Conservation (phyloP, 2,888 invertebrate genomes). For the Mimachlamys varia region DNA sequence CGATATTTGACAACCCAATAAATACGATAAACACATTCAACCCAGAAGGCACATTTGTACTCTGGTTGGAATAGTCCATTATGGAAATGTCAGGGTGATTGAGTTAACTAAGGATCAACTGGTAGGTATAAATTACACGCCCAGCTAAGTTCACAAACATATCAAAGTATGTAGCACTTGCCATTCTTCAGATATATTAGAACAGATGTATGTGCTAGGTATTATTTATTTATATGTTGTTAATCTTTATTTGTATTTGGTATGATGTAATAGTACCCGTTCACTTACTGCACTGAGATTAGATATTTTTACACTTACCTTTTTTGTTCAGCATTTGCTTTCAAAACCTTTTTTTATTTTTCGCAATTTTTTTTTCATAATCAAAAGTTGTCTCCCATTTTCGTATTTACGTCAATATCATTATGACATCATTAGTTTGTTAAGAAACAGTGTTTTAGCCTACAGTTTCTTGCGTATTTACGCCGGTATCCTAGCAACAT, state of each 20-base stretch:
- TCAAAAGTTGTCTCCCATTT: too few relatives aligned
- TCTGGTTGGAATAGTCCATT: too few relatives aligned
- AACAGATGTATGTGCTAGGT: background rate
- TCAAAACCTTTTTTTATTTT: background rate
- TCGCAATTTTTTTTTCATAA: too few relatives aligned
- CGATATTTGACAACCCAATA: background rate
- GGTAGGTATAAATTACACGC: background rate
- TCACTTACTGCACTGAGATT: background rate
- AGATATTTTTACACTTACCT: background rate
- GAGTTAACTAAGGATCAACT: background rate
- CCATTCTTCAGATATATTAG: background rate
- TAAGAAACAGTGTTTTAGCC: too few relatives aligned
- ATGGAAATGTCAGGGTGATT: too few relatives aligned
- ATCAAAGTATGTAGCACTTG: slow-evolving; percentile 28
- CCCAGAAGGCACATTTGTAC: too few relatives aligned
- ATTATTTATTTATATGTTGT: background rate
- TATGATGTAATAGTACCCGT: background rate
- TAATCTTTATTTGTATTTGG: background rate
- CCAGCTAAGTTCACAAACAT: background rate
- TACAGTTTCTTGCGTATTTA: too few relatives aligned
- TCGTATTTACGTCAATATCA: too few relatives aligned
- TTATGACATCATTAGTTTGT: too few relatives aligned
- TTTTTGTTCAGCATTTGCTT: background rate
- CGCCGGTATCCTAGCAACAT: too few relatives aligned
- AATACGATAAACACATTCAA: too few relatives aligned